Evolutionary conservation across 1,140 invertebrate genomes (phyloP).

Genomic region (Ceratina calcarata): DNA sequence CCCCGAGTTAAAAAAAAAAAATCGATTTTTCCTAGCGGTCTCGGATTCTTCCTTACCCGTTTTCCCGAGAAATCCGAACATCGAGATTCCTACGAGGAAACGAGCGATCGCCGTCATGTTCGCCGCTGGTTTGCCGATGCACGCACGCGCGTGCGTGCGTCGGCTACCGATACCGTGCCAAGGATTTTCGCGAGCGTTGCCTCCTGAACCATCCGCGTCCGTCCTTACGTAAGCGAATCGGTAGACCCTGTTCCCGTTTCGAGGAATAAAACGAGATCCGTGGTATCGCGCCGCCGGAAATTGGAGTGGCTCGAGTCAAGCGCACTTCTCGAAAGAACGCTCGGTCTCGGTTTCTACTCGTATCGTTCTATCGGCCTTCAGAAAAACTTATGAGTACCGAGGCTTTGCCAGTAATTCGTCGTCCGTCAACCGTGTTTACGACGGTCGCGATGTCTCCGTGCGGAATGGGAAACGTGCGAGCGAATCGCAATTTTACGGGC

Average conservation of each 20-base stretch:
- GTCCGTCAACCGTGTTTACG: too few species aligned
- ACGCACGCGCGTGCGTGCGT: neutral
- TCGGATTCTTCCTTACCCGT: neutral
- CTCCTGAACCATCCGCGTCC: neutral
- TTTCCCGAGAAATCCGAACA: conserved; percentile 13
- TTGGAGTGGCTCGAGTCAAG: too few species aligned
- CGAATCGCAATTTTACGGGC: conserved; percentile 16
- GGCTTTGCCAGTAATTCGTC: too few species aligned
- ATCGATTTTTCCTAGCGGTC: too few species aligned
- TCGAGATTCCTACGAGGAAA: conserved; percentile 20
- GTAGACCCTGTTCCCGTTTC: too few species aligned
- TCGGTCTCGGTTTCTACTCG: too few species aligned
- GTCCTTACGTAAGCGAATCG: conserved; percentile 1
- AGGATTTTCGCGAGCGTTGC: conserved; percentile 32
- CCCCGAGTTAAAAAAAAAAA: too few species aligned
- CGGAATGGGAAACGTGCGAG: neutral
- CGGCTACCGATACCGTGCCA: conserved; percentile 24
- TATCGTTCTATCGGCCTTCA: too few species aligned
- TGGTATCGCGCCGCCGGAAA: too few species aligned
- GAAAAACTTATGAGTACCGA: too few species aligned
- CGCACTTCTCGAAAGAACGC: neutral
- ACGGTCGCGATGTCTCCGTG: neutral
- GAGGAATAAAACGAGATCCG: too few species aligned
- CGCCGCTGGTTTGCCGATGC: neutral
- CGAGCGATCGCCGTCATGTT: conserved; percentile 15